A percentile compares a stretch with the other conserved stretches of the same genome.
Conservation (phyloP, 2,113 vertebrate genomes). For the Scartelaos histophorus region DNA sequence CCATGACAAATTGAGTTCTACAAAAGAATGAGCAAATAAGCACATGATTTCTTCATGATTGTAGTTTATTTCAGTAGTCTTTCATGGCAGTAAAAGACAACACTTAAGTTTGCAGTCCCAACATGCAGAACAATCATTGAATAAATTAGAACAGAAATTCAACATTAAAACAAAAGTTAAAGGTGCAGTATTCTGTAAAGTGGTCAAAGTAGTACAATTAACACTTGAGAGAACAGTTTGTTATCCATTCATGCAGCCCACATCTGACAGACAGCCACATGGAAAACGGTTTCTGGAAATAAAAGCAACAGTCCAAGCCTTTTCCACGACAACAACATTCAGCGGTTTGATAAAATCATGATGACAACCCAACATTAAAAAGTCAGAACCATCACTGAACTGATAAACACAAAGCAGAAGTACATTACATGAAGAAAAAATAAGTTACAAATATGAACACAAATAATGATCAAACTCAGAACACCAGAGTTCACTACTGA, state of each 20-base stretch:
- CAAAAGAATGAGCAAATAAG: constrained; percentile 1
- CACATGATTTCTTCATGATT: constrained; percentile 50
- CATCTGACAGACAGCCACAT: constrained; percentile 71
- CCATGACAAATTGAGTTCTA: neutral
- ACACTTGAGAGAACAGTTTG: constrained; percentile 74
- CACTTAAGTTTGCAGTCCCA: constrained; percentile 91
- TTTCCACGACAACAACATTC: constrained; percentile 67
- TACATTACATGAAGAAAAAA: constrained; percentile 46
- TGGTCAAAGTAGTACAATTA: constrained; percentile 82
- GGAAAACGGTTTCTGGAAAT: constrained; percentile 65
- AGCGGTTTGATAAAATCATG: constrained; percentile 49
- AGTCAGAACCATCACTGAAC: constrained; percentile 31
- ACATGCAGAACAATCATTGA: constrained; percentile 96
- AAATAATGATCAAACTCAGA: constrained; percentile 60
- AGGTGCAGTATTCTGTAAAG: constrained; percentile 83
- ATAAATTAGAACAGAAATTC: constrained; percentile 73
- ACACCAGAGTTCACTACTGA: constrained; percentile 61
- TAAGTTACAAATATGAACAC: constrained; percentile 49
- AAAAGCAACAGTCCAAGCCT: constrained; percentile 79
- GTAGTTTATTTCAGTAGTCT: constrained; percentile 81
- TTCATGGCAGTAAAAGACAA: constrained; percentile 90
- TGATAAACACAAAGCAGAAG: constrained; percentile 56
- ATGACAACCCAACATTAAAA: constrained; percentile 50
- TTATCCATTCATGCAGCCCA: constrained; percentile 89
- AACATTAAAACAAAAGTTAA: constrained; percentile 76